Conservation (phyloP, 2,888 invertebrate species). For the Notocelia uddmanniana region DNA sequence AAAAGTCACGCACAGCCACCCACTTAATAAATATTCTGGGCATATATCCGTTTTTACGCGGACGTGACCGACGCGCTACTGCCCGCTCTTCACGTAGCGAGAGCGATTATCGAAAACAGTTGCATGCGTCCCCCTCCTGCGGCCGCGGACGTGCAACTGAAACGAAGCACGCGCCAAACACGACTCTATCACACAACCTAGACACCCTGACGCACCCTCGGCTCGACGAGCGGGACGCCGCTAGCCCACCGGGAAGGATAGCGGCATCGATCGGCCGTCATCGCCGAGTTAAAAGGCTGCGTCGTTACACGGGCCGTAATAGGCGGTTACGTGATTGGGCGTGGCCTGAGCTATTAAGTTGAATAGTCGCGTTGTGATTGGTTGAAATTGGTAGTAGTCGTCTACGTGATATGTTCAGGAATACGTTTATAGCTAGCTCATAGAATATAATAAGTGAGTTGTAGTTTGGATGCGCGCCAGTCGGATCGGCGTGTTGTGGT, state of each 20-base stretch:
- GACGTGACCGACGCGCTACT: conserved; percentile 83
- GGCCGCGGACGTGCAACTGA: conserved; percentile 85
- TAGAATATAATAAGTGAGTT: conserved; percentile 85
- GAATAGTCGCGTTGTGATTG: conserved; percentile 85
- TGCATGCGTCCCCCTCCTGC: conserved; percentile 84
- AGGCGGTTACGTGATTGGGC: conserved; percentile 86
- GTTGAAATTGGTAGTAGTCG: conserved; percentile 85
- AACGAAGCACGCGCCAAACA: conserved; percentile 81
- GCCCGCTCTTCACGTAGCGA: conserved; percentile 85
- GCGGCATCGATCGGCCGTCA: conserved; percentile 76
- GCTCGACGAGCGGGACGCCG: conserved; percentile 67
- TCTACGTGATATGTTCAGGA: conserved; percentile 85
- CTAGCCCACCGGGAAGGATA: conserved; percentile 63
- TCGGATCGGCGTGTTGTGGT: conserved; percentile 74
- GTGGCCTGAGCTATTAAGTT: conserved; percentile 84
- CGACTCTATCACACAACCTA: conserved; percentile 82
- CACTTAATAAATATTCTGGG: conserved; percentile 87
- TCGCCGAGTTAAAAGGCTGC: conserved; percentile 84
- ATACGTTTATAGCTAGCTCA: conserved; percentile 84
- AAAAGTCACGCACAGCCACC: conserved; percentile 86
- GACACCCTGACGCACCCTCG: conserved; percentile 70
- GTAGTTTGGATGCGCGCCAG: conserved; percentile 81
- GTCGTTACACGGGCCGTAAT: conserved; percentile 85
- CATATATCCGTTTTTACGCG: conserved; percentile 87
- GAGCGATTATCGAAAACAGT: conserved; percentile 85